Percentiles rank a stretch among this genome's conserved stretches.
Evolutionary conservation across 2,888 invertebrate genomes (phyloP).

Genomic region (Dynastes maya): DNA sequence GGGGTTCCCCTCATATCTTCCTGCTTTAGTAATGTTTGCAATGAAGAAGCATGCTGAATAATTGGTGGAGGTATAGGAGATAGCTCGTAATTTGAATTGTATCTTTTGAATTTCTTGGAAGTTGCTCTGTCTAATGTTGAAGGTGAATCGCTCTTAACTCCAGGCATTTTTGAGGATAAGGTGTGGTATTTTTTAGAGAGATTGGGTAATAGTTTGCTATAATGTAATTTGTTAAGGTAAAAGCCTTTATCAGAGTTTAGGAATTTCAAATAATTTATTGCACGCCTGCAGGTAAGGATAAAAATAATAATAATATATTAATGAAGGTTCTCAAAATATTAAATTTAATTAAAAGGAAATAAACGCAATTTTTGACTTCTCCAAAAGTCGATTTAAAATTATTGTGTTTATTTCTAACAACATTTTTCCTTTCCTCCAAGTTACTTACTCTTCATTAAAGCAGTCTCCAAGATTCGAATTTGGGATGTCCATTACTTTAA

Average conservation of each 20-base stretch:
- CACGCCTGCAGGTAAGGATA: constrained; percentile 63
- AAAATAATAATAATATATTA: constrained; percentile 55
- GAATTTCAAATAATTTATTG: constrained; percentile 68
- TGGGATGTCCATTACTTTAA: constrained; percentile 73
- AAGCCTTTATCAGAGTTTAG: constrained; percentile 68
- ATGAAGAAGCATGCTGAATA: constrained; percentile 58
- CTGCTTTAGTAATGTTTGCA: constrained; percentile 71
- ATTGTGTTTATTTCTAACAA: constrained; percentile 1
- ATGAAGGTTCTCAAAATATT: constrained; percentile 52
- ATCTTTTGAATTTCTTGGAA: constrained; percentile 45
- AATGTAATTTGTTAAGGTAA: constrained; percentile 62
- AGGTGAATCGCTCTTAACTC: neutral
- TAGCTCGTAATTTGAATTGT: constrained; percentile 45
- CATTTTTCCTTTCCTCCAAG: neutral
- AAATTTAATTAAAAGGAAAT: constrained; percentile 11
- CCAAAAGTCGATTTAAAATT: neutral
- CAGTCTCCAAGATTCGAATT: constrained; percentile 68
- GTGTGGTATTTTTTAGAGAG: constrained; percentile 34
- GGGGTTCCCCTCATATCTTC: constrained; percentile 76
- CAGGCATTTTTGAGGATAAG: neutral
- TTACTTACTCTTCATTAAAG: constrained; percentile 77
- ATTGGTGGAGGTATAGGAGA: constrained; percentile 47
- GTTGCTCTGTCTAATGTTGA: neutral
- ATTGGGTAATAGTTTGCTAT: constrained; percentile 52
- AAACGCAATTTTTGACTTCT: constrained; percentile 20